Conservation (phyloP, 2,888 invertebrate genomes). For the Pseudeuparius sepicola region DNA sequence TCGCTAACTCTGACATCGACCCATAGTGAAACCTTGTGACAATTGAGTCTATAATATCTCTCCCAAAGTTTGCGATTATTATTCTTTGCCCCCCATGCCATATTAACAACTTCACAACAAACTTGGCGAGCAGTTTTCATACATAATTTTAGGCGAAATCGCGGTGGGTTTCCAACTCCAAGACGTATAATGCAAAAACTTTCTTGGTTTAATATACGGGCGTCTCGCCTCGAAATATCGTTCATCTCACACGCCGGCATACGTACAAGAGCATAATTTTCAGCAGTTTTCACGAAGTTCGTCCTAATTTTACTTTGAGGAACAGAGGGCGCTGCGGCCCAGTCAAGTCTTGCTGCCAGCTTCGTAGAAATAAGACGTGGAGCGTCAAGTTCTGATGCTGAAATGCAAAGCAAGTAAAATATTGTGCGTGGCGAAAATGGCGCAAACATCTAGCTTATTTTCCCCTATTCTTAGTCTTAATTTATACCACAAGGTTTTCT, state of each 20-base stretch:
- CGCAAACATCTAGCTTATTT: slow-evolving; percentile 38
- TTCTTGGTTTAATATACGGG: too few relatives aligned
- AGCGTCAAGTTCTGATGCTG: slow-evolving; percentile 26
- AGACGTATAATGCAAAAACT: too few relatives aligned
- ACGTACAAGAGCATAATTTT: slow-evolving; percentile 32
- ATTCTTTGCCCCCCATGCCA: too few relatives aligned
- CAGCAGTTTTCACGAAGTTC: slow-evolving; percentile 37
- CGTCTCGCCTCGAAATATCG: too few relatives aligned
- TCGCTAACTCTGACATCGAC: too few relatives aligned
- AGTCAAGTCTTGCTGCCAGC: slow-evolving; percentile 19
- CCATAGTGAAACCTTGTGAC: too few relatives aligned
- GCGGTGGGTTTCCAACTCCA: too few relatives aligned
- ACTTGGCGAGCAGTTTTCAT: too few relatives aligned
- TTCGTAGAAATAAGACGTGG: slow-evolving; percentile 19
- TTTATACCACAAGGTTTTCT: slow-evolving; percentile 28
- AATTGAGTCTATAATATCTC: too few relatives aligned
- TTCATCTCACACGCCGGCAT: slow-evolving; percentile 25
- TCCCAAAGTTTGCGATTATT: too few relatives aligned
- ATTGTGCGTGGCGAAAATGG: slow-evolving; percentile 36
- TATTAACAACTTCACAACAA: too few relatives aligned
- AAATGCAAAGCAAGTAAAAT: slow-evolving; percentile 36
- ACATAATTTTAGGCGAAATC: too few relatives aligned
- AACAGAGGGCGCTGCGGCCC: slow-evolving; percentile 31
- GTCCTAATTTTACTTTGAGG: slow-evolving; percentile 37
- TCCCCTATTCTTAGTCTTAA: slow-evolving; percentile 34